Conservation (phyloP, 2,113 vertebrate species). For the Alligator sinensis region DNA sequence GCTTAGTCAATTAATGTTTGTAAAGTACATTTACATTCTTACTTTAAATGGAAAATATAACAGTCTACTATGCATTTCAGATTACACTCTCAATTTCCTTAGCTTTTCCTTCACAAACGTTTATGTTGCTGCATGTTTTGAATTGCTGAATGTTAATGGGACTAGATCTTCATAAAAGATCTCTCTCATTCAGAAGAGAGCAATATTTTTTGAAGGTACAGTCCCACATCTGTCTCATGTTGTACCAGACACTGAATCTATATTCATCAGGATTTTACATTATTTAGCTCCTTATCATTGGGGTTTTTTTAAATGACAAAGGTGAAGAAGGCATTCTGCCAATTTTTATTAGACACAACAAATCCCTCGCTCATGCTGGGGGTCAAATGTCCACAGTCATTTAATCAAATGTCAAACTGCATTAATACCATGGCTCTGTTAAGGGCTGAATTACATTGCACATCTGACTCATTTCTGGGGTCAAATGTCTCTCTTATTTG, state of each 20-base stretch:
- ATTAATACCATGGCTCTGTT: conserved; percentile 85
- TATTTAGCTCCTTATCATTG: conserved; percentile 6
- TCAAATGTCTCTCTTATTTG: conserved; percentile 84
- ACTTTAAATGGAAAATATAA: not conserved
- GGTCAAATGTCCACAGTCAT: conserved; percentile 82
- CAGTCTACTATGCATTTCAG: not conserved
- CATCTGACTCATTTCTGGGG: conserved; percentile 84
- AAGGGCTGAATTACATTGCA: conserved; percentile 88
- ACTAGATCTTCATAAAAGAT: not conserved
- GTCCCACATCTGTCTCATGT: not conserved
- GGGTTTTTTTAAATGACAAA: not conserved
- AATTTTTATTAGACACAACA: conserved; percentile 71
- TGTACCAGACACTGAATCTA: not conserved
- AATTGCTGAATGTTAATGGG: too few relatives aligned
- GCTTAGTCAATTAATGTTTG: accelerated
- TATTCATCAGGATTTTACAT: not conserved
- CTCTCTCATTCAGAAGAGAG: accelerated
- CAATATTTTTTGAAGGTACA: not conserved
- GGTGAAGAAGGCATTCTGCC: conserved; percentile 66
- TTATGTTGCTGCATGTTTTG: not conserved
- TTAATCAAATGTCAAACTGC: conserved; percentile 86
- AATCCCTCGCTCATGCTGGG: conserved; percentile 83
- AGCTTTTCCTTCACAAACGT: not conserved
- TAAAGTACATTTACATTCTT: not conserved
- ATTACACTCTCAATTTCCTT: not conserved